These are phyloP conservation scores for Mesembrinibis cayennensis DNA, from an alignment of 2,113 vertebrate genomes.

Conservation along the genomic window DNA sequence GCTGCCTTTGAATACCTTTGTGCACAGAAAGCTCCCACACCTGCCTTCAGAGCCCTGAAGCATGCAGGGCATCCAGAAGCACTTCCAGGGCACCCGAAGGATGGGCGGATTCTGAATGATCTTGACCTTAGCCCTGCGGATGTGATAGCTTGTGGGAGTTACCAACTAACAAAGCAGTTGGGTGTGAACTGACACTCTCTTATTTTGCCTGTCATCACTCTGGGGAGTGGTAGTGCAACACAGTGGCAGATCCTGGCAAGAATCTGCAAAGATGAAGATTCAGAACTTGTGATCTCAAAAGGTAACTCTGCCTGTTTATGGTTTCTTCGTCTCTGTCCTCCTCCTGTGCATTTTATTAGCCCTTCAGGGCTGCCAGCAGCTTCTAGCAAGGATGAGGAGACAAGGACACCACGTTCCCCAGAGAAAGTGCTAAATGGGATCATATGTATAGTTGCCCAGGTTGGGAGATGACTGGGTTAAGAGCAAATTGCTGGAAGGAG, in stretches of 20 bases:
- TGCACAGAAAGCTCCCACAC: fast-evolving
- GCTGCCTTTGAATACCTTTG: not conserved
- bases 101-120: not conserved
- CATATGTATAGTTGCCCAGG: not conserved
- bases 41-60: not conserved
- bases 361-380: not conserved
- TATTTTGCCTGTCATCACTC: not conserved
- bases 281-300: not conserved
- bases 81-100: not conserved
- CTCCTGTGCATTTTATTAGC: not conserved
- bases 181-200: not conserved
- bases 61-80: not conserved
- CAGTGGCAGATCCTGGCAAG: not conserved
- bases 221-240: not conserved
- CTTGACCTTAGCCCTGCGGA: not conserved
- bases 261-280: not conserved
- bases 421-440: not conserved
- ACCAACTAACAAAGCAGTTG: not conserved
- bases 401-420: not conserved
- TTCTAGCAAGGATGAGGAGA: not conserved
- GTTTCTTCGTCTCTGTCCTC: not conserved
- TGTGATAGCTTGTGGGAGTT: not conserved
- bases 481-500: not conserved
- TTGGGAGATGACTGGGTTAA: not conserved
- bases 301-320: not conserved